These are phyloP conservation scores for Tachystola acroxantha DNA, from an alignment of 2,888 invertebrate species.

Conservation along the genomic window DNA sequence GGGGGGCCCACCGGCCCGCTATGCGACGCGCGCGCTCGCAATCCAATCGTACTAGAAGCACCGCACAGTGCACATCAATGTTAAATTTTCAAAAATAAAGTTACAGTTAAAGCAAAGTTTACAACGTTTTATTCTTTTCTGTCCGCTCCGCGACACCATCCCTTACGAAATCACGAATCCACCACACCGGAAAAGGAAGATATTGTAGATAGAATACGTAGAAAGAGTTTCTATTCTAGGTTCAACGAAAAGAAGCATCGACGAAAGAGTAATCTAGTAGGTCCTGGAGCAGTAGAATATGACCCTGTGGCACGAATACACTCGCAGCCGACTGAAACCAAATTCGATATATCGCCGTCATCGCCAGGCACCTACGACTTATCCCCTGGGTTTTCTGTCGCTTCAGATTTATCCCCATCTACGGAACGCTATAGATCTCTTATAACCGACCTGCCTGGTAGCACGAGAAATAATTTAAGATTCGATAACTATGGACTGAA, in stretches of 20 bases:
- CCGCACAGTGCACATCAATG: too few species aligned
- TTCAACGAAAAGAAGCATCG: slow-evolving; percentile 90
- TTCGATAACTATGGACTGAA: slow-evolving; percentile 58
- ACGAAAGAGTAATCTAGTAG: slow-evolving; percentile 82
- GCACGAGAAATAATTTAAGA: slow-evolving; percentile 48
- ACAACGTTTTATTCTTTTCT: too few species aligned
- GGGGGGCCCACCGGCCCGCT: too few species aligned
- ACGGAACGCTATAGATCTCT: slow-evolving; percentile 65
- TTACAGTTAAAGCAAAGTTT: too few species aligned
- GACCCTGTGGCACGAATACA: slow-evolving; percentile 68
- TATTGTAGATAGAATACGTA: slow-evolving; percentile 89
- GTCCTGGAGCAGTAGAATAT: slow-evolving; percentile 79
- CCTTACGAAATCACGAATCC: slow-evolving; percentile 62
- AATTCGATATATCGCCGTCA: slow-evolving; percentile 57
- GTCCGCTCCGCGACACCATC: too few species aligned
- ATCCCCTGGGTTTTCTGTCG: slow-evolving; percentile 58
- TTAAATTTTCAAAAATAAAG: too few species aligned
- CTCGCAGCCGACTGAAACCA: slow-evolving; percentile 46
- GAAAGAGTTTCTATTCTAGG: slow-evolving; percentile 93
- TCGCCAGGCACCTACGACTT: slow-evolving; percentile 58
- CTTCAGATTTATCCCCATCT: slow-evolving; percentile 62
- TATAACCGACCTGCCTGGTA: slow-evolving; percentile 49
- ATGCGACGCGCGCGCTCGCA: too few species aligned
- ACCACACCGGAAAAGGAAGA: slow-evolving; percentile 81
- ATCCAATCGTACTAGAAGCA: too few species aligned